phyloP scores from a whole-genome alignment of 2,888 invertebrate genomes.

The Hermaeophaga mercurialis region DNA sequence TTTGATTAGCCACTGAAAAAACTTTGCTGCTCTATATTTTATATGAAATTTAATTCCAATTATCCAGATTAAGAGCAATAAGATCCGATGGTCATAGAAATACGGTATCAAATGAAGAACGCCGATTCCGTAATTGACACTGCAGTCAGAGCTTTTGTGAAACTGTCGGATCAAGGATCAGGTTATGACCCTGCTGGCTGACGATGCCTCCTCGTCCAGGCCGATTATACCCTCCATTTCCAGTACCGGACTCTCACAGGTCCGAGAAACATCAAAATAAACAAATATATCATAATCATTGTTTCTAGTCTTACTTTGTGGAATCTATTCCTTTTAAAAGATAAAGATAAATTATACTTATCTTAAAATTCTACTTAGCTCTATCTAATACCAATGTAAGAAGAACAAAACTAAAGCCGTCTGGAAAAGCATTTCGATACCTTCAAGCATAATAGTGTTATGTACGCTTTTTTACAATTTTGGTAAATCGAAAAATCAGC shows the following conservation, averaged over 20 bases:
- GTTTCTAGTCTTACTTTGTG: too few species aligned
- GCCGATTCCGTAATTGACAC: constrained; percentile 33
- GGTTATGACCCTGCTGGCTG: constrained; percentile 53
- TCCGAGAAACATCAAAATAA: too few species aligned
- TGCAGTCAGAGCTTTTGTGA: constrained; percentile 29
- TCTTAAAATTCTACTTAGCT: too few species aligned
- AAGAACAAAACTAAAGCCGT: too few species aligned
- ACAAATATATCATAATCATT: too few species aligned
- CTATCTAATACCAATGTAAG: too few species aligned
- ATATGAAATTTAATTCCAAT: constrained; percentile 35
- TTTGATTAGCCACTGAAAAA: background rate
- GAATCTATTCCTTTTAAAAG: too few species aligned
- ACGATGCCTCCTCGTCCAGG: constrained; percentile 21
- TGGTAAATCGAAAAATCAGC: too few species aligned
- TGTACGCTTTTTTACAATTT: too few species aligned
- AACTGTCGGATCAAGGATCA: constrained; percentile 48
- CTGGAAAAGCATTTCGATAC: too few species aligned
- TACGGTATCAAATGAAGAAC: constrained; percentile 35
- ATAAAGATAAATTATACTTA: too few species aligned
- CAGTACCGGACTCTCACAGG: constrained; percentile 17
- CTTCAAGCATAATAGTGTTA: too few species aligned
- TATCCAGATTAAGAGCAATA: constrained; percentile 30
- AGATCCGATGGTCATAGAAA: constrained; percentile 22
- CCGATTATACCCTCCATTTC: constrained; percentile 16
- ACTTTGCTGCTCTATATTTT: background rate